A percentile compares a stretch with the other conserved stretches of the same genome.
Evolutionary conservation across 2,113 vertebrate genomes (phyloP).

Genomic region (Phrynosoma blainvillii): DNA sequence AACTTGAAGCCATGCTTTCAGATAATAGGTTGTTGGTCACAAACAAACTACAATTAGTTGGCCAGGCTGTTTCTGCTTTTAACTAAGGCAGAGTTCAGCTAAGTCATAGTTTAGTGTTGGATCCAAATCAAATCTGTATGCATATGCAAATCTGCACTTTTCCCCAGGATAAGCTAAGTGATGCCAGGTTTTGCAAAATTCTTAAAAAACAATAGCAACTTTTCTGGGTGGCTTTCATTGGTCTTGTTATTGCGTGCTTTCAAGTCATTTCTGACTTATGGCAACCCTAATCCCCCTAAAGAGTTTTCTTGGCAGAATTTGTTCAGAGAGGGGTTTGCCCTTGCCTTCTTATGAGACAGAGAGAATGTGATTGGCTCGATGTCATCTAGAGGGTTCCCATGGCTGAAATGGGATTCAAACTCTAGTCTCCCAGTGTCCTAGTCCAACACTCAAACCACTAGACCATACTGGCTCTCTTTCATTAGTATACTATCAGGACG

Average conservation of each 20-base stretch:
- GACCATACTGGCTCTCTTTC: background rate
- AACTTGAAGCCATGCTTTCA: background rate
- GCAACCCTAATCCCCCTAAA: too few species aligned
- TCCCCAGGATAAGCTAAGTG: background rate
- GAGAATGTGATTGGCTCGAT: too few species aligned
- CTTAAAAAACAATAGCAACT: background rate
- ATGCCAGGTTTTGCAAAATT: background rate
- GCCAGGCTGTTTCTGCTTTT: background rate
- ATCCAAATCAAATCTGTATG: background rate
- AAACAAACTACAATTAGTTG: too few species aligned
- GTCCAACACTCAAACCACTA: background rate
- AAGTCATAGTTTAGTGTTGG: background rate
- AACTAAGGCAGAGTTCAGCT: background rate
- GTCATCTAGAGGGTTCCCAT: background rate
- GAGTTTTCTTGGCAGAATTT: too few species aligned
- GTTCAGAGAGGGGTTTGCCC: too few species aligned
- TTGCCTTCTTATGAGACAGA: too few species aligned
- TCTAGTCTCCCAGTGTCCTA: too few species aligned
- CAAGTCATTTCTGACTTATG: too few species aligned
- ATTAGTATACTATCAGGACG: background rate
- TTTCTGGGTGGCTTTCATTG: background rate
- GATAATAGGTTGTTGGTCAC: background rate
- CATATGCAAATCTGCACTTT: background rate
- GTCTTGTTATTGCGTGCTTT: too few species aligned
- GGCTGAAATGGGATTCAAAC: too few species aligned